Evolutionary conservation across 2,888 invertebrate species (phyloP), one percentile per base, ranked within the genome.

Genomic region (Plebejus argus): DNA sequence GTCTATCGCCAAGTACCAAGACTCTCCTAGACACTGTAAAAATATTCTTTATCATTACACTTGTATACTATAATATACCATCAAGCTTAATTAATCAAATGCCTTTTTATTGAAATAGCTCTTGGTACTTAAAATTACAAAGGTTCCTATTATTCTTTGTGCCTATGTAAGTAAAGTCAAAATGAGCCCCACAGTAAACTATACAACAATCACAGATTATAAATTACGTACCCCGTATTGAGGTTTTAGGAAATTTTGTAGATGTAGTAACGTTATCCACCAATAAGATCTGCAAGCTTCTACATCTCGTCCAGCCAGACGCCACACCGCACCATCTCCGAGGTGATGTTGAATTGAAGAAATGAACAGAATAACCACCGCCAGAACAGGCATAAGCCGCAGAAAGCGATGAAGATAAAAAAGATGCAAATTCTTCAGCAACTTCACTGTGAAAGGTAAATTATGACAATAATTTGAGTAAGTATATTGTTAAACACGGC

Each of bases 251-350:
- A 80, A 89, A 76, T 91, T 91, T 78, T 91, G 91, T 23, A 91
- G 81, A 79, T 91, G 86, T n/a, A 91, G 80, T 12, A 91, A 76
- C 0, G 91, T 87, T 0, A 87, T 80, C 91, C 91, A 91, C 91
- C 91, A 91, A 77, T 84, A 86, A 0, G 84, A 81, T 66, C 90
- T 82, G 76, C 91, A 91, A n/a, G 79, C 80, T 20, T 87, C 83
- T 0, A 85, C 84, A 0, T 82, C 79, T 0, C 3, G 1, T 5
- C 81, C 79, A 1, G 83, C 4, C 79, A 45, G 3, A 56, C 76
- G 85, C 89, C 90, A 75, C 78, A 71, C 79, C 0, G 91, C 90
- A 0, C 91, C 91, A 77, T 91, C 90, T 0, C 85, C 72, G 0
- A 91, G 45, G 6, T 86, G 84, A 79, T 86, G 85, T 0, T 88